Evolutionary conservation across 2,113 vertebrate species (phyloP), one percentile per base, ranked within the genome.

Genomic region (Apodemus sylvaticus): DNA sequence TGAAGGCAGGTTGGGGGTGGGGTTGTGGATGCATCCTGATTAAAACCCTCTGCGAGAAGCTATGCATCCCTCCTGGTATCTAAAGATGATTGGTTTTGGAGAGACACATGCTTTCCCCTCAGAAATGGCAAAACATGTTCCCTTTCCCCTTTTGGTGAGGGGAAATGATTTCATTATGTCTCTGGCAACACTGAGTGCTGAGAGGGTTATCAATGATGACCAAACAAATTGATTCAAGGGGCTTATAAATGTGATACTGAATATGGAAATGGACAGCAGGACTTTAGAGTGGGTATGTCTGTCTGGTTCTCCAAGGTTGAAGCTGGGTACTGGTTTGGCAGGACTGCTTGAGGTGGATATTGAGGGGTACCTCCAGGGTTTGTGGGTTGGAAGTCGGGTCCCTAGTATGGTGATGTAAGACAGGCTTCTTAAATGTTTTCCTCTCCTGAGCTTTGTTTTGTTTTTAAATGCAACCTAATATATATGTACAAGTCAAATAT

Each of bases 11-110:
- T 96, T 98, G 95, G 97, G 97, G 96, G 94, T 96, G 96, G 97
- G 98, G 98, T 96, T 97, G 97, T 98, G 96, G 98, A 98, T 98
- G 95, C 94, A 93, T 62, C 86, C 73, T 86, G 64, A 98, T 98
- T 97, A 97, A 98, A 98, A 97, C 66, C 58, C 90, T 96, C 96
- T 77, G 88, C 81, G 68, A 90, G 97, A 97, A 94, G 94, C 20
- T 94, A 95, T 96, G 14, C 96, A 96, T 97, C 36, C 86, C 51
- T 17, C 96, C 94, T 97, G 97, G 97, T 97, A 97, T 97, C 98
- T 98, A 97, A 98, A 98, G 97, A 98, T 98, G 98, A 98, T 98
- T 98, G 98, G 97, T 98, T 98, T 98, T 96, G 97, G 96, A 96
- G 97, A 97, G 97, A 98, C 96, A 98, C 96, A 97, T 95, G 86